These are phyloP conservation scores for Coranthus polyacanthus DNA, from an alignment of 2,797 vertebrate genomes.

Conservation along the genomic window DNA sequence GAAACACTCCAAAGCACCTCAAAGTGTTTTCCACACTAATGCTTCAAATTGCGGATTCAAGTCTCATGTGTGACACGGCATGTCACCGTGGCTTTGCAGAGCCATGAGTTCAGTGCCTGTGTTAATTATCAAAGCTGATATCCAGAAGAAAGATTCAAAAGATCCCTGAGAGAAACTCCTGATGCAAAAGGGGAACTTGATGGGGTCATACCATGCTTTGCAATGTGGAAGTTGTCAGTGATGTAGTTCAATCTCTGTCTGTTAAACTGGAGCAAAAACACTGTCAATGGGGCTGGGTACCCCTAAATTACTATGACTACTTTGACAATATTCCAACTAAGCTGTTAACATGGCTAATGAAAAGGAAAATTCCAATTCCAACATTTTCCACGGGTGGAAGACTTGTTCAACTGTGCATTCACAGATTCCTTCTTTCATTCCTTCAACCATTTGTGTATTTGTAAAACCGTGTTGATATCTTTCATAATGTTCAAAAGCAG, in stretches of 20 bases:
- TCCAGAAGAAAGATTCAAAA: constrained; percentile 12
- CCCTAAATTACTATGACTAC: too few species aligned
- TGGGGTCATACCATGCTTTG: neutral
- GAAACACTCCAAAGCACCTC: neutral
- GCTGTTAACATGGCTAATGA: too few species aligned
- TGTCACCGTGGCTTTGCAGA: constrained; percentile 1
- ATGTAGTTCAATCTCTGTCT: neutral
- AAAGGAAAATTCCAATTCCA: too few species aligned
- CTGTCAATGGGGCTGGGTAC: neutral
- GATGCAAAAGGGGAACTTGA: neutral
- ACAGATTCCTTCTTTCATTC: too few species aligned
- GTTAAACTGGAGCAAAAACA: neutral
- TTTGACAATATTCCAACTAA: too few species aligned
- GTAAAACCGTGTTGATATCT: too few species aligned
- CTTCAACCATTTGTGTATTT: too few species aligned
- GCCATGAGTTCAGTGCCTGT: neutral
- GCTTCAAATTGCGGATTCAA: constrained; percentile 5
- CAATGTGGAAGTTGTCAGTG: neutral
- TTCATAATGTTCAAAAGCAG: too few species aligned
- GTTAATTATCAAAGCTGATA: constrained; percentile 11
- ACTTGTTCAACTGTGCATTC: too few species aligned
- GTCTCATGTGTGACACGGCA: constrained; percentile 3
- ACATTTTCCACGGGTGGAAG: too few species aligned
- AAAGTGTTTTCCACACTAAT: neutral
- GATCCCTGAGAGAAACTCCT: neutral